Base-by-base conservation (phyloP, 1,140 invertebrate species). In the Pantala flavescens region DNA sequence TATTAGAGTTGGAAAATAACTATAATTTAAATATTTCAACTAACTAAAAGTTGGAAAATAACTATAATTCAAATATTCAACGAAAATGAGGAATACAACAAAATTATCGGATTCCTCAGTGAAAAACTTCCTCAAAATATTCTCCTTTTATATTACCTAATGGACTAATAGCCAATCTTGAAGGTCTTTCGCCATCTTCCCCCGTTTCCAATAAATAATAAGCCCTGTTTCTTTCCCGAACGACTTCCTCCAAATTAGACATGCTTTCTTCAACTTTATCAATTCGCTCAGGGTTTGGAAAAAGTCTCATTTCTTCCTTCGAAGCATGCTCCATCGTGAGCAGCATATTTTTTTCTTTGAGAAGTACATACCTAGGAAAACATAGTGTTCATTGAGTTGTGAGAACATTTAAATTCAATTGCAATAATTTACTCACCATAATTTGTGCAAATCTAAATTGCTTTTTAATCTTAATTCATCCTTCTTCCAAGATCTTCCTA, bases 331-430 rank as follows among this genome's bases (percentile, higher is more conserved):
- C 91, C 97, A 99, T 98, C 21, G 98, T 99, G 71, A 97, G 82
- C 9, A 99, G 84, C 96, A 98, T 98, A 82, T 99, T 99, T 75
- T 89, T 85, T 84, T 99, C 98, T 85, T 99, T 99, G 24, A 98
- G 83, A 74, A 99, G 84, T 24, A 99, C 87, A 85, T 90, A 94
- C 92, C 92, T 94, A 78, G 74, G 80, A 74, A 74, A 77, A 73
- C 43, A 74, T 28, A 70, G 16, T 74, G 28, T 7, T 73, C 78
- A 78, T 9, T 2, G 28, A 36, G 9, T 36, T 36, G 28, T 9
- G 3, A 55, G 43, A 74, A 76, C 21, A 73, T 75, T 24, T 63
- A 23, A 49, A 70, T 9, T 43, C 74, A 21, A 70, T 73, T 23
- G 23, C 0, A 74, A 11, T 9, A 43, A 55, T 36, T 14, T 73